Percentiles rank a stretch among this genome's conserved stretches.
Evolutionary conservation across 1,140 invertebrate species (phyloP).

Genomic region (Aricia agestis): DNA sequence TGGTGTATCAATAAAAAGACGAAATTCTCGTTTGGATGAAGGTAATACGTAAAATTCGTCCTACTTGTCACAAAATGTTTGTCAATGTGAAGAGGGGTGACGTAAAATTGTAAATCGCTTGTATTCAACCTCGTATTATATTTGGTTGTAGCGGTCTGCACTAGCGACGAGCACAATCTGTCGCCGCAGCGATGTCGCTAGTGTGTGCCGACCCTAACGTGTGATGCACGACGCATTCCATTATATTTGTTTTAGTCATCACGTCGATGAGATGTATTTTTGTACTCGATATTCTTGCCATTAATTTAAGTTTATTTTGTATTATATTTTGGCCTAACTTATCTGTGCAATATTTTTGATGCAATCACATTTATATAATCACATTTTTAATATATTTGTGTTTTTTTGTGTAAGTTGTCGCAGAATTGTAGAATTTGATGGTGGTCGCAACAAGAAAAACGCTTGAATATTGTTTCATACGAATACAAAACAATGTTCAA

Average conservation of each 20-base stretch:
- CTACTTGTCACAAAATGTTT: neutral
- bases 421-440: too few species aligned
- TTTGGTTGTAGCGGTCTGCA: neutral
- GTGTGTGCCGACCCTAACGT: neutral
- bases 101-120: neutral
- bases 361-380: conserved; percentile 23
- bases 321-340: conserved; percentile 23
- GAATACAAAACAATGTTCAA: too few species aligned
- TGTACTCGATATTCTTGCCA: conserved; percentile 32
- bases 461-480: too few species aligned
- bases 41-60: neutral
- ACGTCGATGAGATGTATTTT: conserved; percentile 24
- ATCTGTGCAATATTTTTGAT: conserved; percentile 30
- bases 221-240: conserved; percentile 2
- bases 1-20: neutral
- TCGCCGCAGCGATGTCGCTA: neutral
- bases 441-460: too few species aligned
- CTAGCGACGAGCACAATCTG: neutral
- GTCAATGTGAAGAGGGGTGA: neutral
- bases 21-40: neutral
- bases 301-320: conserved; percentile 28
- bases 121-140: neutral
- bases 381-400: conserved; percentile 5
- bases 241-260: neutral
- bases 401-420: neutral